Conservation (phyloP, 2,888 invertebrate species). For the Pheosia gnoma region DNA sequence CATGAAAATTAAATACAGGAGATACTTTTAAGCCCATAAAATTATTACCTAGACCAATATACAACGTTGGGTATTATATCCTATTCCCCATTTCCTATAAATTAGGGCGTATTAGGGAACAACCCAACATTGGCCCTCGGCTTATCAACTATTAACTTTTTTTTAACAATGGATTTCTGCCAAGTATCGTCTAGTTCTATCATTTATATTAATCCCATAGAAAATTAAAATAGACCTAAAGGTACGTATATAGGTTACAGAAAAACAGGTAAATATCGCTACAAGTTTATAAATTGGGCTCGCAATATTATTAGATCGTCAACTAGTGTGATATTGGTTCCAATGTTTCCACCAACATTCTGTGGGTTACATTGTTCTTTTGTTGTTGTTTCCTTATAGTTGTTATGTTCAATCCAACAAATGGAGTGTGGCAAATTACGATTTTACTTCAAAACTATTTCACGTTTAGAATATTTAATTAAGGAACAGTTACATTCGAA, state of each 20-base stretch:
- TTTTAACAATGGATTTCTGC: too few relatives aligned
- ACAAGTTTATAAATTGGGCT: constrained; percentile 30
- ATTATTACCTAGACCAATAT: too few relatives aligned
- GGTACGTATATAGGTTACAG: background rate
- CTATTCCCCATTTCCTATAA: too few relatives aligned
- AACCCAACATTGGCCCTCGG: too few relatives aligned
- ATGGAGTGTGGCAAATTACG: background rate
- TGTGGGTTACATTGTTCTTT: constrained; percentile 38
- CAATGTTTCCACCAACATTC: constrained; percentile 39
- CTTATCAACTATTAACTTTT: too few relatives aligned
- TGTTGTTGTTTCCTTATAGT: constrained; percentile 29
- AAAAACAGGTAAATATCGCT: constrained; percentile 17
- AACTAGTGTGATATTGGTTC: constrained; percentile 59
- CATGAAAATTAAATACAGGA: too few relatives aligned
- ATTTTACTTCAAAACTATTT: background rate
- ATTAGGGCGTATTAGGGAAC: too few relatives aligned
- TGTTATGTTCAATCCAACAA: background rate
- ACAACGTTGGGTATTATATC: too few relatives aligned
- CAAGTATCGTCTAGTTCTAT: too few relatives aligned
- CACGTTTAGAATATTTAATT: background rate
- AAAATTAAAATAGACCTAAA: too few relatives aligned
- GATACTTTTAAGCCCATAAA: too few relatives aligned
- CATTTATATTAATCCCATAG: too few relatives aligned
- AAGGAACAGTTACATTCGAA: constrained; percentile 1
- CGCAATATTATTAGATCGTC: constrained; percentile 53